These are phyloP conservation scores for Phalacrocorax pelagicus DNA, from an alignment of 2,113 vertebrate species.

Conservation along the genomic window DNA sequence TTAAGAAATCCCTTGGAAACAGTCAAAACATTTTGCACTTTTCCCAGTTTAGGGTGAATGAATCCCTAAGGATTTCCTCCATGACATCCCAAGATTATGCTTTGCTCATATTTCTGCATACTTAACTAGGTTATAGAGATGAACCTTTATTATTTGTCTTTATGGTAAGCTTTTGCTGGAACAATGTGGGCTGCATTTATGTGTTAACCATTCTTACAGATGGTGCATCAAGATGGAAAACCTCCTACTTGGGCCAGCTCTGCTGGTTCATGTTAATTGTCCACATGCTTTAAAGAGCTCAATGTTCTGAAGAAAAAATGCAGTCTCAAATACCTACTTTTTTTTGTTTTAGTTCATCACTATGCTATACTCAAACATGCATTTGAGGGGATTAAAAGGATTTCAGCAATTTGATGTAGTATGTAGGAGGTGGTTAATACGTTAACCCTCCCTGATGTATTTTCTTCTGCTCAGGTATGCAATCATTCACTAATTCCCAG, in stretches of 20 bases:
- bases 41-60: slow-evolving; percentile 76
- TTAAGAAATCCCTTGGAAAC: slow-evolving; percentile 74
- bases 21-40: slow-evolving; percentile 74
- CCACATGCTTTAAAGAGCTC: background rate
- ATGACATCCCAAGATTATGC: slow-evolving; percentile 71
- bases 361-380: background rate
- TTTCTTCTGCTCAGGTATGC: background rate
- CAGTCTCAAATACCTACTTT: background rate
- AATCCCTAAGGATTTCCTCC: slow-evolving; percentile 77
- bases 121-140: slow-evolving; percentile 78
- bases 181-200: background rate
- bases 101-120: slow-evolving; percentile 80
- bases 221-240: background rate
- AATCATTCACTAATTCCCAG: background rate
- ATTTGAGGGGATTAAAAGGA: background rate
- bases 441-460: background rate
- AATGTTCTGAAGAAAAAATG: background rate
- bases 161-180: slow-evolving; percentile 60
- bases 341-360: background rate
- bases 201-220: background rate
- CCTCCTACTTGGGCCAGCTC: background rate
- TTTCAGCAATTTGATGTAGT: background rate
- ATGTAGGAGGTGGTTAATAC: background rate
- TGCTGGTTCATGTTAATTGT: background rate
- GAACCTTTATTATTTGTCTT: slow-evolving; percentile 80